Base-by-base conservation (phyloP, 2,797 vertebrate species). In the Cyclura pinguis region DNA sequence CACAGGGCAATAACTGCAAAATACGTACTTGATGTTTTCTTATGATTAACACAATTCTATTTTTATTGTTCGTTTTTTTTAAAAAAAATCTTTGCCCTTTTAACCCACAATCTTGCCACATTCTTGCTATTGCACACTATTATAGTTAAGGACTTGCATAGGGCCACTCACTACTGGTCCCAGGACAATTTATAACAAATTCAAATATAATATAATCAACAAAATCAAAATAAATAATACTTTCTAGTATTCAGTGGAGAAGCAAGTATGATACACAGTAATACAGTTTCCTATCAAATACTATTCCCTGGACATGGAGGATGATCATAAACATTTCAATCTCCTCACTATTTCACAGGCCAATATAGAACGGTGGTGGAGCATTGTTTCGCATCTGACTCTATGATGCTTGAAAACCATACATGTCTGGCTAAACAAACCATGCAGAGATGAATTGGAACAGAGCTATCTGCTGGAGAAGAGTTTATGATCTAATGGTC, bases 251-350 rank as follows among this genome's bases (percentile, higher is more conserved):
- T 80, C 6, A 62, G 85, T 80, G 80, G 89, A 93, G 91, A 50
- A 86, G 92, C 89, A 90, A 57, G 88, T 92, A 29, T 78, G 62
- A 64, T 91, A 82, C 20, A 6, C 86, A 80, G 0, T 1, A 35
- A 91, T 29, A 32, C 12, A 6, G 84, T 94, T 95, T 94, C 52
- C 81, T 80, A 47, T 82, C 13, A 88, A 91, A 93, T 91, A 74
- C 62, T 76, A 80, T 55, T 93, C 24, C 59, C 80, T 80, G 85
- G 22, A 81, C 67, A 85, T 72, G 84, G 35, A 77, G 88, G 57
- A 6, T 35, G 86, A 88, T 87, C 67, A 72, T 89, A 89, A 90
- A 92, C 85, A 80, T 84, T 87, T 91, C 83, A 89, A n/a, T 87
- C 84, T 93, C 92, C 76, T 50, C 6, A 22, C n/a, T 8, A 52